phyloP scores from a whole-genome alignment of 2,888 invertebrate genomes.

The Bugulina stolonifera region DNA sequence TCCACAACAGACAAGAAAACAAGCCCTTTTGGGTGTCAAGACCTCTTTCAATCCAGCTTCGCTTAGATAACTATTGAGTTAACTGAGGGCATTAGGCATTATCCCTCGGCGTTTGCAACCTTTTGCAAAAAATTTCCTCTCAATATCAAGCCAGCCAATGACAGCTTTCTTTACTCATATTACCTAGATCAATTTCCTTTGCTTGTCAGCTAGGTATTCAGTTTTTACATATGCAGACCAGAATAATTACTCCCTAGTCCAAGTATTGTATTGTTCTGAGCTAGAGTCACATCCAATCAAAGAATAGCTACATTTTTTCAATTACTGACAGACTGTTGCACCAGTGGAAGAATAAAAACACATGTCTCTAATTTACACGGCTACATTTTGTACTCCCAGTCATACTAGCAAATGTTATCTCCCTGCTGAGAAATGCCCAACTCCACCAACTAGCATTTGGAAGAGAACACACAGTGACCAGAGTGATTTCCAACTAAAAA shows the following conservation, averaged over 20 bases:
- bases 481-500: no score
- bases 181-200: conserved; percentile 19
- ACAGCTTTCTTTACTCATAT: conserved; percentile 12
- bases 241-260: conserved; percentile 1
- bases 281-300: conserved; percentile 13
- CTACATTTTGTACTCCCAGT: background rate
- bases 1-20: conserved; percentile 21
- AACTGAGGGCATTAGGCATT: background rate
- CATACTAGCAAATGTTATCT: no score
- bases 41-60: conserved; percentile 21
- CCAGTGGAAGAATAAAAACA: conserved; percentile 18
- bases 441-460: no score
- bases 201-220: conserved; percentile 17
- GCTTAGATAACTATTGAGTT: background rate
- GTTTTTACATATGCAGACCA: conserved; percentile 22
- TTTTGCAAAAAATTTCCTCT: conserved; percentile 22
- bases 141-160: conserved; percentile 8
- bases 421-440: no score
- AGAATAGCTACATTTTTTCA: conserved; percentile 12
- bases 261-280: background rate
- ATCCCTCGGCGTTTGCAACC: background rate
- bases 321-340: conserved; percentile 22
- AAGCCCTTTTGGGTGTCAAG: conserved; percentile 21
- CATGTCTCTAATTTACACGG: conserved; percentile 1
- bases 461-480: no score